Evolutionary conservation across 1,140 invertebrate species (phyloP).

Genomic region (Melanaphis sacchari): DNA sequence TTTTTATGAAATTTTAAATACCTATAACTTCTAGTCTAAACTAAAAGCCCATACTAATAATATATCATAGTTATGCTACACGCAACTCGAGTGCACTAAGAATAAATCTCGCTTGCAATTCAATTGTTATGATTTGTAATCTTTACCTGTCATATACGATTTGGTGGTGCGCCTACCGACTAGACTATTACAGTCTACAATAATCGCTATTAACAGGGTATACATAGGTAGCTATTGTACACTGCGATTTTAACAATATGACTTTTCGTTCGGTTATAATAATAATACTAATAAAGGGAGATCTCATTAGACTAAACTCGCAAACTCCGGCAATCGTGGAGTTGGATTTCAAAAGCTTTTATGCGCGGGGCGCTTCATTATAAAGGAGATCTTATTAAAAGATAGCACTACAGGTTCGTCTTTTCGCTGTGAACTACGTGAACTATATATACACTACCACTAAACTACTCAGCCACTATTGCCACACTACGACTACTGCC

Average conservation of each 20-base stretch:
- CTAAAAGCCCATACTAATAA: not conserved
- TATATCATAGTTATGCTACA: not conserved
- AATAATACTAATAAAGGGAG: not conserved
- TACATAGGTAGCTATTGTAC: not conserved
- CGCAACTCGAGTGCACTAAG: too few relatives aligned
- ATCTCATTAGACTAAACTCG: constrained; percentile 5
- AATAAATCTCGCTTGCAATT: not conserved
- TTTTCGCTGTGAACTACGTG: not conserved
- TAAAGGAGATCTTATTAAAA: constrained; percentile 35
- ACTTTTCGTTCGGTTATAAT: constrained; percentile 7
- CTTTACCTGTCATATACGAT: not conserved
- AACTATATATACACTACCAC: not conserved
- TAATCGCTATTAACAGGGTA: not conserved
- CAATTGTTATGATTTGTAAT: not conserved
- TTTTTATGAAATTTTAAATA: too few relatives aligned
- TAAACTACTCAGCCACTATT: not conserved
- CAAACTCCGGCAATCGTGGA: not conserved
- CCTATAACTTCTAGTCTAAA: not conserved
- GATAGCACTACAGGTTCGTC: not conserved
- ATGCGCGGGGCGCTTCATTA: not conserved
- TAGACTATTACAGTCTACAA: not conserved
- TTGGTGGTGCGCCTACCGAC: not conserved
- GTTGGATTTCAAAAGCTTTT: constrained; percentile 24
- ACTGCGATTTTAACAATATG: not conserved
- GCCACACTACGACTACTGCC: not conserved